Evolutionary conservation across 2,888 invertebrate genomes (phyloP).

Genomic region (Deroplatys truncata): DNA sequence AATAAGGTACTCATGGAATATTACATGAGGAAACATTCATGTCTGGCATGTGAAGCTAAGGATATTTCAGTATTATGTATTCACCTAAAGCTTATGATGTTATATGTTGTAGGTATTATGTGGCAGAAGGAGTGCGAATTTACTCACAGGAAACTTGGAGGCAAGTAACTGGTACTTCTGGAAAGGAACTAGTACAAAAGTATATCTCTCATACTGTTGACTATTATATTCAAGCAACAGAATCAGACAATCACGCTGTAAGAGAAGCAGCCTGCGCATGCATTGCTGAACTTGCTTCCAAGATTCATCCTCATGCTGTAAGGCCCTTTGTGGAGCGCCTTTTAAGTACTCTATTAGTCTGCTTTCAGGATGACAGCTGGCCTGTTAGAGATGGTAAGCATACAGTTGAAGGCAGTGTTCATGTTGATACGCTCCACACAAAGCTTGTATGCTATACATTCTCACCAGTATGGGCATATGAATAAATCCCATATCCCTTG

Average conservation of each 20-base stretch:
- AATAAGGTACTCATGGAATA: no score
- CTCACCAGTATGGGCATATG: no score
- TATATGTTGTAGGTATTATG: constrained; percentile 45
- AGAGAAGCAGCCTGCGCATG: constrained; percentile 54
- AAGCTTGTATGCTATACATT: no score
- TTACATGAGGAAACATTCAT: no score
- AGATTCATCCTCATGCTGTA: constrained; percentile 42
- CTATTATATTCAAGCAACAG: constrained; percentile 48
- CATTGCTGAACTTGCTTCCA: constrained; percentile 51
- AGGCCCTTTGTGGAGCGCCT: constrained; percentile 44
- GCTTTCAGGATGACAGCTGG: constrained; percentile 54
- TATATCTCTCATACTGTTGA: constrained; percentile 46
- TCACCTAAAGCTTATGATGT: no score
- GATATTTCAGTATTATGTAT: no score
- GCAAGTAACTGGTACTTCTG: constrained; percentile 45
- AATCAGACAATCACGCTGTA: constrained; percentile 53
- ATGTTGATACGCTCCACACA: background rate
- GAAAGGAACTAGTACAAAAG: constrained; percentile 46
- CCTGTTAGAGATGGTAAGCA: constrained; percentile 52
- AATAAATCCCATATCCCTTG: no score
- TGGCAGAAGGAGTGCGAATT: constrained; percentile 52
- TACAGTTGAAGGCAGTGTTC: background rate
- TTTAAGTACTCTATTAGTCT: constrained; percentile 46
- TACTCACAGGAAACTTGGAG: constrained; percentile 54
- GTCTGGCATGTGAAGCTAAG: no score